Evolutionary conservation across 2,797 vertebrate genomes (phyloP), one percentile per base, ranked within the genome.

Genomic region (Acipenser transmontanus): DNA sequence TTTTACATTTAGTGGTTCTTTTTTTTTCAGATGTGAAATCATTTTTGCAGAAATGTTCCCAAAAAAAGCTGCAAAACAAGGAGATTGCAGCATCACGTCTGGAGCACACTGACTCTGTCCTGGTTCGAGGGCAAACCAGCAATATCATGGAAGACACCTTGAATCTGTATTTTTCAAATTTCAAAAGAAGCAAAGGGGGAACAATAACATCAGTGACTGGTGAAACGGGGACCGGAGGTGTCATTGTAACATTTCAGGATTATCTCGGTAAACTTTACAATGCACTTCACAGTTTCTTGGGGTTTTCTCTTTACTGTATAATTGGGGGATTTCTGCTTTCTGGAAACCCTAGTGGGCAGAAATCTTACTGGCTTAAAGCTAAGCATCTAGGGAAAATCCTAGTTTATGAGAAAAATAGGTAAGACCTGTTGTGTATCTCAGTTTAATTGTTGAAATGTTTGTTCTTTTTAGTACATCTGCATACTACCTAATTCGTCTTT

Each of bases 111-210:
- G 73, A 81, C 62, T 79, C 77, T 4, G 56, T 84, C 20, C 60
- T 78, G 63, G 68, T 82, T 13, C 63, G 71, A 63, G 80, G 81
- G 17, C 64, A 79, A 63, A 66, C 80, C 70, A 70, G 70, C 13
- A 6, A 10, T 3, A 48, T 75, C 47, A 59, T 57, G 48, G 74
- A 78, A 10, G 71, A 82, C 0, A 6, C 12, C 20, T 70, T 84
- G 49, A 64, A 2, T 1, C 50, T 77, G 9, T 80, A 82, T 70
- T 82, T 84, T 61, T 72, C 63, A 62, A 80, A 72, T 59, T 70
- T 4, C 7, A 64, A 70, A 62, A 76, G 54, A 49, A 82, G 80
- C 50, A 67, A 67, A 65, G 78, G 79, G 65, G 80, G 77, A 34
- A 59, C 74, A 0, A 70, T 81, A 51, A 69, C 67, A 47, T 68